Percentiles rank a stretch among this genome's conserved stretches.
Conservation (phyloP, 2,113 vertebrate species). For the Myrmophylax atrothorax region DNA sequence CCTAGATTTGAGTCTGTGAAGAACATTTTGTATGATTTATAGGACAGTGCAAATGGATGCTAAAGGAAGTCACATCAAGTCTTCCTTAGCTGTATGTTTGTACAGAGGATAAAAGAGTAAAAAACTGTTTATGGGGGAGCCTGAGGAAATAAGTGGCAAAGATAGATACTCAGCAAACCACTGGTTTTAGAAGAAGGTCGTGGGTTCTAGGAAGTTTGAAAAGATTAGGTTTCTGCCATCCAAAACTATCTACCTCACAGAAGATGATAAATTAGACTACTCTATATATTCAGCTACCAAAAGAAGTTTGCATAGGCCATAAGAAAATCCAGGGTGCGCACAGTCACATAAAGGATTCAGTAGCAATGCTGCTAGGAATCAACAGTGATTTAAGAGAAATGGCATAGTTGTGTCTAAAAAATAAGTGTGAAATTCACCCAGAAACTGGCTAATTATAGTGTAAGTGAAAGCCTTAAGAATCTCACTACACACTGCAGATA, state of each 20-base stretch:
- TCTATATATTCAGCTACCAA: not conserved
- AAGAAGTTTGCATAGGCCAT: not conserved
- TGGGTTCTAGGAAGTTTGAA: not conserved
- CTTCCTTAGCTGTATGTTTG: not conserved
- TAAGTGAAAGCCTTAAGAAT: slow-evolving; percentile 21
- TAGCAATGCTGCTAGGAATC: not conserved
- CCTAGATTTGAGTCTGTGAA: slow-evolving; percentile 32
- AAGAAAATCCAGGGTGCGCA: not conserved
- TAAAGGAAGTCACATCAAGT: slow-evolving; percentile 40
- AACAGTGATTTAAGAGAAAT: not conserved
- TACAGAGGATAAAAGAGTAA: not conserved
- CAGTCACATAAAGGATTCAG: not conserved
- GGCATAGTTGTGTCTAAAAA: not conserved
- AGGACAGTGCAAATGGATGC: slow-evolving; percentile 28
- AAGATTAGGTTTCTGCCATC: not conserved
- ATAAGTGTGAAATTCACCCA: not conserved
- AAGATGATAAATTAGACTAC: not conserved
- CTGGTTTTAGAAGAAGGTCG: not conserved
- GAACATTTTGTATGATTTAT: slow-evolving; percentile 43
- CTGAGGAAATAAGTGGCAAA: not conserved
- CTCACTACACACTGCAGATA: not conserved
- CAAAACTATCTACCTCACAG: not conserved
- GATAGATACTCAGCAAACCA: not conserved
- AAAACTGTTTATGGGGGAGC: not conserved
- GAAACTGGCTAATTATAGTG: not conserved